These are phyloP conservation scores for Thunnus albacares DNA, from an alignment of 2,797 vertebrate genomes.

Conservation along the genomic window DNA sequence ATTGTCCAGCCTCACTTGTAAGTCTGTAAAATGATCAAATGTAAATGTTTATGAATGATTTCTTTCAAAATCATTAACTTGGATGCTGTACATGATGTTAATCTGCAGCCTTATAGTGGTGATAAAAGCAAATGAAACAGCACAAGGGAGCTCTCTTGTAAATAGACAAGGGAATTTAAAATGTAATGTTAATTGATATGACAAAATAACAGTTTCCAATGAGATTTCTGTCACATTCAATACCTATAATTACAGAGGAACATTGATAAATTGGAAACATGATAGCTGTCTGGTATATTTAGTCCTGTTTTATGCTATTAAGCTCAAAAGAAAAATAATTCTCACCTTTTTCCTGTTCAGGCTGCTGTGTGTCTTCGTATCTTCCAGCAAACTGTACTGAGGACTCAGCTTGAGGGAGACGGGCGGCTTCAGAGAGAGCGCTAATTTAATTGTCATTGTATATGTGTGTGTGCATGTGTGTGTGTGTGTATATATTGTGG, in stretches of 20 bases:
- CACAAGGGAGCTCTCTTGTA: not conserved
- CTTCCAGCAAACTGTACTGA: slow-evolving; percentile 39
- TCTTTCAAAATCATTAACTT: not conserved
- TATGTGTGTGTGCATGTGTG: slow-evolving; percentile 36
- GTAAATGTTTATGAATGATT: not conserved
- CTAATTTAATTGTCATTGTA: slow-evolving; percentile 26
- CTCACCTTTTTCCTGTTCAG: slow-evolving; percentile 65
- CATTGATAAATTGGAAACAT: not conserved
- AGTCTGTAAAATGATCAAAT: too few species aligned
- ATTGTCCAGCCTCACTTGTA: too few species aligned
- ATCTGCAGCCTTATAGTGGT: not conserved
- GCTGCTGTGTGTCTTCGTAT: slow-evolving; percentile 29
- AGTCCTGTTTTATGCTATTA: not conserved
- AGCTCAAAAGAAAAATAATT: not conserved
- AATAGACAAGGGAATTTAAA: not conserved
- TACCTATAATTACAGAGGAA: not conserved
- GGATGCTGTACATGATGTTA: not conserved
- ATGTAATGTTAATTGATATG: not conserved
- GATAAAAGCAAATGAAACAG: not conserved
- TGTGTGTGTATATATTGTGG: slow-evolving; percentile 10
- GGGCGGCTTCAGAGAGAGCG: slow-evolving; percentile 37
- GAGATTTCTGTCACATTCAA: too few species aligned
- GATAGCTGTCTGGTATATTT: not conserved
- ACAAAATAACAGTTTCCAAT: too few species aligned
- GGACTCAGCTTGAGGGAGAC: slow-evolving; percentile 14